phyloP scores from a whole-genome alignment of 2,888 invertebrate genomes.

The Drosophila aldrichi region DNA sequence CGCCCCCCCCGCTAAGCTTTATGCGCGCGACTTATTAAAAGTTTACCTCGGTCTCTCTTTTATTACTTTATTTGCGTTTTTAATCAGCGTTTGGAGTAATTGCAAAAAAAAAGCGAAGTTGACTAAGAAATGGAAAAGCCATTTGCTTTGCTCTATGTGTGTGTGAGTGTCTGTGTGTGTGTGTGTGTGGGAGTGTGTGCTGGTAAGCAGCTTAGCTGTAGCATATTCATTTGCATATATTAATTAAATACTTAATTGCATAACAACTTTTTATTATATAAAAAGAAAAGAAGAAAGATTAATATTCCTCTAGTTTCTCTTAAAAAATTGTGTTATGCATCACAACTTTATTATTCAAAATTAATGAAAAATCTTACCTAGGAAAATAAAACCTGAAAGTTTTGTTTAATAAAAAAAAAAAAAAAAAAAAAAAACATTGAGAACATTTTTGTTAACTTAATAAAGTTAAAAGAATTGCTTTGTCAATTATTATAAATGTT shows the following conservation, averaged over 20 bases:
- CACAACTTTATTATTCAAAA: neutral
- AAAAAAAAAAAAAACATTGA: neutral
- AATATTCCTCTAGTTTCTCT: neutral
- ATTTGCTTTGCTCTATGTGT: constrained; percentile 9
- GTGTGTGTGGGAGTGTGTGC: neutral
- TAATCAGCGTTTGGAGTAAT: constrained; percentile 73
- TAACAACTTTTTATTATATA: constrained; percentile 2
- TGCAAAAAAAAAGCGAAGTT: constrained; percentile 30
- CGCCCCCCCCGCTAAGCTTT: constrained; percentile 54
- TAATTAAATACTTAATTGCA: constrained; percentile 25
- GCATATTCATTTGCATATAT: constrained; percentile 22
- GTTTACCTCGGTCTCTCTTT: constrained; percentile 53
- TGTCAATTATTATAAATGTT: too few relatives aligned
- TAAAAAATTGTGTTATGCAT: neutral
- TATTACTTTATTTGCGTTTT: constrained; percentile 66
- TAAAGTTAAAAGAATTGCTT: too few relatives aligned
- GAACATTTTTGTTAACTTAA: too few relatives aligned
- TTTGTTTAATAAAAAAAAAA: too few relatives aligned
- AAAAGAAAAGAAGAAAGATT: neutral
- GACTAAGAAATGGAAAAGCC: constrained; percentile 25
- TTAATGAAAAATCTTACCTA: neutral
- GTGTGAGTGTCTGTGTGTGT: neutral
- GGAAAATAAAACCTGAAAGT: neutral
- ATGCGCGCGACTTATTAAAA: constrained; percentile 74
- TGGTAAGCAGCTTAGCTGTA: neutral